Base-by-base conservation (phyloP, 2,113 vertebrate genomes). In the Pachycephala philippinensis region DNA sequence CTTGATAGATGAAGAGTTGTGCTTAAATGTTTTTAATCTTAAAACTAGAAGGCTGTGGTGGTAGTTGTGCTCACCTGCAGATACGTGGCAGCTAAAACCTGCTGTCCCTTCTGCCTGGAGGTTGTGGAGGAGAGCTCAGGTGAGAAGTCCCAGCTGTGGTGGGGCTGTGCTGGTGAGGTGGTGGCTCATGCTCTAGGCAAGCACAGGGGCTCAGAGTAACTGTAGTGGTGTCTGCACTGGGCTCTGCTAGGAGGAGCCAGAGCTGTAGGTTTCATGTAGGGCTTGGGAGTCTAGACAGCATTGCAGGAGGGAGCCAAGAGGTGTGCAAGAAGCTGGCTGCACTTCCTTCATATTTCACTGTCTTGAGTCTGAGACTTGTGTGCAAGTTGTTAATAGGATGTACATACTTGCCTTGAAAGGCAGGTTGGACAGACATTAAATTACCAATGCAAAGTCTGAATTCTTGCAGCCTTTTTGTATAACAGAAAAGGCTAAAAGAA, bases 1-100 rank as follows among this genome's bases (percentile, higher is more conserved):
- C n/a, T 77, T 49, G 65, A 57, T 59, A 96, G 96, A 15, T 65
- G 35, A 42, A 79, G 90, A 88, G 85, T 66, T 97, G 78, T 82
- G 84, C 59, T 92, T 83, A 11, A 66, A 69, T 63, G 72, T 82
- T 81, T 77, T 79, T 52, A 37, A 91, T 82, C 56, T 60, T 47
- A 20, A 81, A 86, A 50, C 39, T 89, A 90, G 90, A 93, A 92
- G 83, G 95, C 23, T 78, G 35, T 83, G 18, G 59, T 93, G 85
- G 79, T 94, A 95, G 93, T 84, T 83, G 86, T 93, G 82, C 44
- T 92, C 2, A 4, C 15, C 40, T 49, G 93, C 75, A 93, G 93
- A 92, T 44, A 50, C 88, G 92, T 63, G 97, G 56, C 68, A 68
- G 89, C 87, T 93, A 6, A 68, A 57, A 60, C 16, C 44, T 57